phyloP scores from a whole-genome alignment of 1,140 invertebrate genomes.

The Rhyzopertha dominica region DNA sequence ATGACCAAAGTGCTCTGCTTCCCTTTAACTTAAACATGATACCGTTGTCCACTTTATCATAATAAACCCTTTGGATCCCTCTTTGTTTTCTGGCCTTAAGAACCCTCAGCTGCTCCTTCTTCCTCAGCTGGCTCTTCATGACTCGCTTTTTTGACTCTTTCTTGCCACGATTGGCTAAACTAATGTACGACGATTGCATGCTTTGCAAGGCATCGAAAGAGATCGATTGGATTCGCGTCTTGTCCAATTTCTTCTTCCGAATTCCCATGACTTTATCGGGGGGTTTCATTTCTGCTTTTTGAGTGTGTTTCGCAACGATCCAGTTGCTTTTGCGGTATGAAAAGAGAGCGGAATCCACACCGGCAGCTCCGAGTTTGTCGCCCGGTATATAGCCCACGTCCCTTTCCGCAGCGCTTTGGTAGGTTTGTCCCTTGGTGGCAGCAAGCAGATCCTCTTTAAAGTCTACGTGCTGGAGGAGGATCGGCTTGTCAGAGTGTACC shows the following conservation, averaged over 20 bases:
- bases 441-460: not conserved
- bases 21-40: conserved; percentile 59
- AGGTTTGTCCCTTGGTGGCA: not conserved
- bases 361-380: conserved; percentile 66
- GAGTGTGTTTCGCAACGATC: too few species aligned
- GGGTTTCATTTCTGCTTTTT: conserved; percentile 8
- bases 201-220: too few species aligned
- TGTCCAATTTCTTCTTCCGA: conserved; percentile 18
- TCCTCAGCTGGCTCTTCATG: too few species aligned
- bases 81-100: too few species aligned
- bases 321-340: conserved; percentile 66
- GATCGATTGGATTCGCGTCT: conserved; percentile 32
- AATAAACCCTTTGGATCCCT: too few species aligned
- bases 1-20: conserved; percentile 59
- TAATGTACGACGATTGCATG: too few species aligned
- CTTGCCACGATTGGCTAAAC: too few species aligned
- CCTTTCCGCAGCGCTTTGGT: conserved; percentile 24
- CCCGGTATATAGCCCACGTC: conserved; percentile 64
- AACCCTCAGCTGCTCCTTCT: not conserved
- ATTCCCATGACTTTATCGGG: conserved; percentile 1
- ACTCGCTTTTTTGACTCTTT: too few species aligned
- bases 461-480: not conserved
- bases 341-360: conserved; percentile 66
- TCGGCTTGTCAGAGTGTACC: too few species aligned
- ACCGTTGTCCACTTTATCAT: conserved; percentile 63